phyloP scores from a whole-genome alignment of 2,888 invertebrate species.

The Drosophila silvestris region DNA sequence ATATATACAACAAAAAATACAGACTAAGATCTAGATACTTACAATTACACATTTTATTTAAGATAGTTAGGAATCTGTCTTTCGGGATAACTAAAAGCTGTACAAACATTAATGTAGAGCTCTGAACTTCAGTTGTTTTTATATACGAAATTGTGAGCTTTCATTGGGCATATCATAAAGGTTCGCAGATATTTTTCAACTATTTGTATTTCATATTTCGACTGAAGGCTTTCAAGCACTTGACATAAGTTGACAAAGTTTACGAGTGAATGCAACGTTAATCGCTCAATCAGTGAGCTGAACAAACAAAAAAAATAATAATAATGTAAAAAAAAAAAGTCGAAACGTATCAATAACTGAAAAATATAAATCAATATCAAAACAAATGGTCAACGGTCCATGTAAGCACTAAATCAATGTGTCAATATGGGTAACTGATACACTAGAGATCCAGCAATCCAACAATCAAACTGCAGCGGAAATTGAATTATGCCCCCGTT shows the following conservation, averaged over 20 bases:
- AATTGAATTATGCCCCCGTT: conserved; percentile 76
- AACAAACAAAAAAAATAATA: background rate
- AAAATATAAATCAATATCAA: conserved; percentile 79
- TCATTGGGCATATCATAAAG: background rate
- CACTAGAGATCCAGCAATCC: conserved; percentile 51
- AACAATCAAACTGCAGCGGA: conserved; percentile 56
- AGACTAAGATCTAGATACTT: background rate
- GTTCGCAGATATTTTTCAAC: background rate
- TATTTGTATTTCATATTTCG: conserved; percentile 11
- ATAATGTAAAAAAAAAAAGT: conserved; percentile 1
- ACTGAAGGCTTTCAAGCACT: conserved; percentile 70
- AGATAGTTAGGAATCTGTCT: background rate
- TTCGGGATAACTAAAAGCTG: background rate
- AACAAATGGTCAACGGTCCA: conserved; percentile 73
- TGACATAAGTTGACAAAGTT: conserved; percentile 78
- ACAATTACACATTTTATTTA: background rate
- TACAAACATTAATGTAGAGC: background rate
- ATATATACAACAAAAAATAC: background rate
- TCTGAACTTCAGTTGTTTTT: background rate
- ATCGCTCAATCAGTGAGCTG: conserved; percentile 69
- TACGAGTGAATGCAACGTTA: conserved; percentile 49
- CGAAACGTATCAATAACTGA: conserved; percentile 69
- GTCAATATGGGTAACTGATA: conserved; percentile 79
- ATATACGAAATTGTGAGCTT: background rate
- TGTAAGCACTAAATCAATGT: conserved; percentile 81